Evolutionary conservation across 2,888 invertebrate species (phyloP), one percentile per base, ranked within the genome.

Genomic region (Palloptera scutellata): DNA sequence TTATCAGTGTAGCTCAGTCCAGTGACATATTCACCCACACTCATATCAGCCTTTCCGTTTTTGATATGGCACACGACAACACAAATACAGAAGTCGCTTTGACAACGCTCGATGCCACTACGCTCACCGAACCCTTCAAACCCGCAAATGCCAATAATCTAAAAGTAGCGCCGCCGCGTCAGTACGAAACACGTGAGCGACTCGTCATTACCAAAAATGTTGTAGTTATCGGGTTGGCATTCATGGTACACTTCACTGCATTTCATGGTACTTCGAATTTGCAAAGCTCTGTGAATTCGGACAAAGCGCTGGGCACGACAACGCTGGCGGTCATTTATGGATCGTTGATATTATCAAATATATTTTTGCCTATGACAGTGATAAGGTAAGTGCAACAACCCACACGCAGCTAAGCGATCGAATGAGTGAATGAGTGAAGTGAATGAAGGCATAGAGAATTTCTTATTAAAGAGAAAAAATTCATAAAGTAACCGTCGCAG

Each of bases 241-340:
- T 97, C 85, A 92, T 96, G 90, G 89, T 96, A 75, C 92, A 95
- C 75, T 95, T 97, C 86, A 97, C 95, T 1, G 95, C 96, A 6
- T 97, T 96, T 84, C 94, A 92, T 85, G 93, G 93, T 5, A 90
- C 92, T 1, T 91, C 92, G 61, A 93, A 93, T 84, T 86, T 93
- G 52, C 93, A 93, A 85, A 95, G 94, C 81, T 94, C 94, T 0
- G 89, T 96, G 64, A 95, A 96, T 84, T 90, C 91, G 17, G 92
- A 92, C 77, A 91, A 89, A 1, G 92, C 94, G 0, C 86, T 96
- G 1, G 96, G 96, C 2, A 91, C 94, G 1, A 92, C 92, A 74
- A 94, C 95, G 0, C 85, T 95, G 61, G 92, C 94, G 0, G 90
- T 94, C 6, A 91, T 97, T 73, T 97, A 97, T 84, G 93, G 91